Percentiles rank a stretch among this genome's conserved stretches.
phyloP scores from a whole-genome alignment of 1,140 invertebrate genomes.

The Rhagoletis zephyria region DNA sequence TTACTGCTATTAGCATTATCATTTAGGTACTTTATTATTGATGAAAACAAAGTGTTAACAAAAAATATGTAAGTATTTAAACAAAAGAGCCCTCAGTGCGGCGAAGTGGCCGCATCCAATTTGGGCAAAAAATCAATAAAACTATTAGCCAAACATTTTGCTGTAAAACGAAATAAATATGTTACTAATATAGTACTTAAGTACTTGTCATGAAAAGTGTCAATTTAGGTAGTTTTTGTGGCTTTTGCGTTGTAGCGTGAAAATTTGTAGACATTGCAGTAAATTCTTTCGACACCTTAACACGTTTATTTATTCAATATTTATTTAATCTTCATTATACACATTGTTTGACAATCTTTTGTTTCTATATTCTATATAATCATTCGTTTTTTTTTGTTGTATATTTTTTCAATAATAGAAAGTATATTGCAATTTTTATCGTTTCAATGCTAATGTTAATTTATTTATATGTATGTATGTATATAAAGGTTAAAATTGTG shows the following conservation, averaged over 20 bases:
- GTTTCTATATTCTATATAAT: background rate
- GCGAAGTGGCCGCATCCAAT: too few relatives aligned
- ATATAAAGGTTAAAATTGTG: background rate
- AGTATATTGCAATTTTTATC: background rate
- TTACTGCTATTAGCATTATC: too few relatives aligned
- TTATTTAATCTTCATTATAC: background rate
- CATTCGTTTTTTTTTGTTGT: background rate
- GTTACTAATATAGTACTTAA: too few relatives aligned
- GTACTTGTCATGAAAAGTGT: too few relatives aligned
- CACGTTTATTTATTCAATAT: constrained; percentile 7
- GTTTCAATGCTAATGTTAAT: background rate
- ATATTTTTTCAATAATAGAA: background rate
- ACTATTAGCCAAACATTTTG: too few relatives aligned
- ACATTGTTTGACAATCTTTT: constrained; percentile 26
- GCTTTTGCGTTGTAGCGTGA: background rate
- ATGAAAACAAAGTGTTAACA: too few relatives aligned
- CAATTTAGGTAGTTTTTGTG: too few relatives aligned
- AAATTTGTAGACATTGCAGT: background rate
- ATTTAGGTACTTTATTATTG: too few relatives aligned
- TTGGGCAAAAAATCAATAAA: too few relatives aligned
- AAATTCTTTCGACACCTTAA: background rate
- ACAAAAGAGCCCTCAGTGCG: too few relatives aligned
- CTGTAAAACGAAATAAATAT: too few relatives aligned
- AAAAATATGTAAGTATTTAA: too few relatives aligned
- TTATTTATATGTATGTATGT: background rate